These are phyloP conservation scores for Dyspetes luteomarginatus DNA, from an alignment of 2,888 invertebrate genomes.

Conservation along the genomic window DNA sequence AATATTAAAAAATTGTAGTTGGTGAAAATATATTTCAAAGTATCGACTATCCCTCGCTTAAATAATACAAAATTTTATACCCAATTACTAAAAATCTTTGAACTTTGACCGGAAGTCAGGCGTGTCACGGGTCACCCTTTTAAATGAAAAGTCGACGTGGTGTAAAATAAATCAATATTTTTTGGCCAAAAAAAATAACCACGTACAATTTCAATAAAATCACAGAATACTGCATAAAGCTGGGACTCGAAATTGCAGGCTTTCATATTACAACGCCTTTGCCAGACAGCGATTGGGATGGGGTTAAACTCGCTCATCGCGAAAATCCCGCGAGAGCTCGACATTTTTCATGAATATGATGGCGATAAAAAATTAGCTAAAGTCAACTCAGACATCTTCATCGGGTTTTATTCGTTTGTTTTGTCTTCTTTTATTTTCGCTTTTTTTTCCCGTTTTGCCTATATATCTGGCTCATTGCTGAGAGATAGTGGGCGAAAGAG, in stretches of 20 bases:
- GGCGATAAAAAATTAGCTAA: constrained; percentile 65
- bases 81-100: no score
- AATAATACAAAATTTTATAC: no score
- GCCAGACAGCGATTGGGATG: constrained; percentile 32
- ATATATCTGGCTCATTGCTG: constrained; percentile 29
- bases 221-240: constrained; percentile 1
- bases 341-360: constrained; percentile 47
- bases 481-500: constrained; percentile 56
- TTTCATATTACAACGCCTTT: constrained; percentile 47
- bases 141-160: no score
- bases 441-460: constrained; percentile 12
- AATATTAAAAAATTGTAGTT: no score
- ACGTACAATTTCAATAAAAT: not conserved
- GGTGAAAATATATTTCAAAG: no score
- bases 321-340: constrained; percentile 16
- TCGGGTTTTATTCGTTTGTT: constrained; percentile 67
- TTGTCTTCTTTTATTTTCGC: constrained; percentile 39
- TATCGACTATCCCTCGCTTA: no score
- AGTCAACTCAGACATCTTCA: constrained; percentile 70
- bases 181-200: not conserved
- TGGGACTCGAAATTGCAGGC: constrained; percentile 27
- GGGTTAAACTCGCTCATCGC: constrained; percentile 34
- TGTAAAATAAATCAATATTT: no score
- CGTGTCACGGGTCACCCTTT: no score
- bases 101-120: no score